phyloP scores from a whole-genome alignment of 2,113 vertebrate species.

The Sitta europaea region DNA sequence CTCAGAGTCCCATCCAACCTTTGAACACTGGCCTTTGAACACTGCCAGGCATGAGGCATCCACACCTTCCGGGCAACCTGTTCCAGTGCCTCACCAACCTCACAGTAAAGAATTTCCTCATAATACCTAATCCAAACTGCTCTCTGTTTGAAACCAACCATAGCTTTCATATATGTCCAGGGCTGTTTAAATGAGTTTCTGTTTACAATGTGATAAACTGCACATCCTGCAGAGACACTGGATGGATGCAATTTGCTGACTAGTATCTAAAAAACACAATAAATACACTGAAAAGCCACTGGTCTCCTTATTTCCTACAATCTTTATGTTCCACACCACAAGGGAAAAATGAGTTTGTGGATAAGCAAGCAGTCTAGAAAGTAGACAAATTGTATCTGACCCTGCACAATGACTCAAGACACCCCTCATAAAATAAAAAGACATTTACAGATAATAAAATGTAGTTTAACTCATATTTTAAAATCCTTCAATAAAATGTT shows the following conservation, averaged over 20 bases:
- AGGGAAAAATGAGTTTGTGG: neutral
- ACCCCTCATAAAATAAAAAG: neutral
- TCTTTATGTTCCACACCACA: neutral
- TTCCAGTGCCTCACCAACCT: neutral
- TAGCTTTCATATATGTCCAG: neutral
- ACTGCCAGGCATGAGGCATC: rapidly evolving
- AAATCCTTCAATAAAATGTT: neutral
- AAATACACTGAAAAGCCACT: neutral
- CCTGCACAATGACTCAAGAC: neutral
- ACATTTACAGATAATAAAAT: neutral
- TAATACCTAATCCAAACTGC: neutral
- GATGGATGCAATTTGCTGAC: neutral
- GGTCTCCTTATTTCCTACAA: neutral
- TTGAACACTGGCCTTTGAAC: neutral
- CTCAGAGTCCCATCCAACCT: neutral
- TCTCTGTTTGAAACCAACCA: neutral
- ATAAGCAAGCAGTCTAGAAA: neutral
- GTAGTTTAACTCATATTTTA: neutral
- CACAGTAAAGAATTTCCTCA: neutral
- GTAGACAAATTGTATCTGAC: neutral
- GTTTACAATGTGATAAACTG: neutral
- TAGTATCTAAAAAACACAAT: neutral
- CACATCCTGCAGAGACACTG: neutral
- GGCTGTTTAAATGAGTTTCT: neutral
- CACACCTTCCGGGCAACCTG: neutral